phyloP scores from a whole-genome alignment of 2,888 invertebrate species.

The Pardosa pseudoannulata region DNA sequence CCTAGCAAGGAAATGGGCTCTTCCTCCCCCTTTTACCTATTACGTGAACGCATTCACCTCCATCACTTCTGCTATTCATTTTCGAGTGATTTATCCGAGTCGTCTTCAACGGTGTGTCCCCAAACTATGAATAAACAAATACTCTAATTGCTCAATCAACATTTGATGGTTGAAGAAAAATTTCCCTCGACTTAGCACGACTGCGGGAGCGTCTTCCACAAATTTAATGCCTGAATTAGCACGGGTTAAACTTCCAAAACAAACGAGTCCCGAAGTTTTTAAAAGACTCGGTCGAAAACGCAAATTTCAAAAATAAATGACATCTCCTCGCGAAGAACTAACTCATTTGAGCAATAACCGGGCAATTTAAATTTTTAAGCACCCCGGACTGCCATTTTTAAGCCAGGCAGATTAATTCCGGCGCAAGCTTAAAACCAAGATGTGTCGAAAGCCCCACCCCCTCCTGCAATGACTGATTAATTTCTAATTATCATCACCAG shows the following conservation, averaged over 20 bases:
- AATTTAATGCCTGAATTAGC: conserved; percentile 2
- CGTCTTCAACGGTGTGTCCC: no score
- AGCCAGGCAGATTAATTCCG: conserved; percentile 11
- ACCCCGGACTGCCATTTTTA: conserved; percentile 13
- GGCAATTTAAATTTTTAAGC: conserved; percentile 19
- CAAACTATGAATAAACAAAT: background rate
- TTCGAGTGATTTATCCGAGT: no score
- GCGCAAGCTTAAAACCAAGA: background rate
- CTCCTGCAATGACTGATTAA: conserved; percentile 62
- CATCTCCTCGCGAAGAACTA: background rate
- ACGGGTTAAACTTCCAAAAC: background rate
- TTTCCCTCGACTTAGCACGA: no score
- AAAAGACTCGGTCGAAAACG: background rate
- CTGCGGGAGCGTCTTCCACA: background rate
- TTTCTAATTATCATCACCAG: conserved; percentile 65
- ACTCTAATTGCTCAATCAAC: background rate
- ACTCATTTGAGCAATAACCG: background rate
- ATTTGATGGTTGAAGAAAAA: background rate
- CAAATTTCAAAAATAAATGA: conserved; percentile 3
- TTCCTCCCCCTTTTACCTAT: no score
- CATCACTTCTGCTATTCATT: no score
- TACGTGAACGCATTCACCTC: no score
- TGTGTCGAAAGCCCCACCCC: conserved; percentile 6
- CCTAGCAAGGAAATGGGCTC: no score
- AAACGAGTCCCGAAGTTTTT: background rate